phyloP scores from a whole-genome alignment of 92 coral and sea anemone genomes.

The Plumapathes pennacea region DNA sequence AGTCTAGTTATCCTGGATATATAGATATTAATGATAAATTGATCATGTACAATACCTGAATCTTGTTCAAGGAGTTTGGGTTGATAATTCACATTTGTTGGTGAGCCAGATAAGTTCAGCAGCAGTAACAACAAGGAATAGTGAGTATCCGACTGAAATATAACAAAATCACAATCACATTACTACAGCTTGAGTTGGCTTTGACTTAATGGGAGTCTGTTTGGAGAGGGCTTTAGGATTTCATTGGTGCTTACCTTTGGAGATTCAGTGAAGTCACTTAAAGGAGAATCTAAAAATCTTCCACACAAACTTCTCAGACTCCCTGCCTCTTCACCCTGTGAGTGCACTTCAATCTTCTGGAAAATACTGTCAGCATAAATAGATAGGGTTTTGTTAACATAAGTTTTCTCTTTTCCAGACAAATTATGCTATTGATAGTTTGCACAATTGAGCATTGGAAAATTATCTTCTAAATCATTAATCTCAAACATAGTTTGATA shows the following conservation, averaged over 20 bases:
- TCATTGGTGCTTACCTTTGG: background rate
- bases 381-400: no score
- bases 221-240: background rate
- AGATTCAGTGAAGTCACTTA: no score
- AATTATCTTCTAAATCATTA: no score
- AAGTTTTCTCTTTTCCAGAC: no score
- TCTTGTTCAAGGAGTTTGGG: slow-evolving; percentile 20
- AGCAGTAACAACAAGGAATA: slow-evolving; percentile 70
- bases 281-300: slow-evolving; percentile 54
- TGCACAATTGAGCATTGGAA: no score
- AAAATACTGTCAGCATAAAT: slow-evolving; percentile 50
- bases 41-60: slow-evolving; percentile 6
- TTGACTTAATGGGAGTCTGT: background rate
- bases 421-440: no score
- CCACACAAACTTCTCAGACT: slow-evolving; percentile 64
- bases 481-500: no score
- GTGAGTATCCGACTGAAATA: slow-evolving; percentile 78
- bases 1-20: background rate
- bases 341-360: slow-evolving; percentile 80
- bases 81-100: slow-evolving; percentile 59
- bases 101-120: slow-evolving; percentile 72
- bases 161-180: background rate
- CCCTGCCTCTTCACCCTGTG: slow-evolving; percentile 79
- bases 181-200: background rate
- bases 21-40: background rate